Evolutionary conservation across 2,888 invertebrate species (phyloP), one percentile per base, ranked within the genome.

Genomic region (Encarsia formosa): DNA sequence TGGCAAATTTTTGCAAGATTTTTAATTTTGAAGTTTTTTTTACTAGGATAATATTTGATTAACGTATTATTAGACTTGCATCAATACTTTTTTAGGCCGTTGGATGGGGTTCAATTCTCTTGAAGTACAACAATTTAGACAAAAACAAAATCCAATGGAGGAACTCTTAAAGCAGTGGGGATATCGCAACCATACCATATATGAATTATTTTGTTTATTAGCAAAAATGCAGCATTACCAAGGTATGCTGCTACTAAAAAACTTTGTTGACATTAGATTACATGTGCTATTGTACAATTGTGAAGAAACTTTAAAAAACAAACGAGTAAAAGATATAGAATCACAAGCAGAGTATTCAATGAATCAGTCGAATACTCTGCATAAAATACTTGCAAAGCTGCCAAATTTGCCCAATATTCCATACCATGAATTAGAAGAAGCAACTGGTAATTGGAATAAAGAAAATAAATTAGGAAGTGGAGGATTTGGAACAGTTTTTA

Each of bases 171-270:
- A 18, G 18, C 9, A 20, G 11, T 48, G 48, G 48, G 40, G 48
- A 11, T 13, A 29, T 19, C n/a, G 29, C 39, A 48, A 48, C 31
- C 48, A 48, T 18, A 40, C 39, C 13, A 48, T 40, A 13, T 11
- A 13, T 13, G 48, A 48, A 41, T 16, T 48, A 8, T 48, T 29
- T 23, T 26, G 29, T 40, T 16, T 48, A 11, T 26, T 48, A 13
- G 6, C n/a, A 3, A 18, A 41, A 20, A 48, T 48, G 48, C 18
- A 40, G n/a, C 15, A 40, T 19, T 48, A 29, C 29, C 18, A 40
- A 15, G 19, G 29, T 5, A 48, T 41, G 65, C 64, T 20, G 16
- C 37, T 52, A 55, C 55, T 96, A 95, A 19, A 38, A 3, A 8
- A 20, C 4, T 38, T 38, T 3, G 38, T 38, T 22, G 13, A 9